phyloP scores from a whole-genome alignment of 2,113 vertebrate genomes.

The Gobiocypris rarus region DNA sequence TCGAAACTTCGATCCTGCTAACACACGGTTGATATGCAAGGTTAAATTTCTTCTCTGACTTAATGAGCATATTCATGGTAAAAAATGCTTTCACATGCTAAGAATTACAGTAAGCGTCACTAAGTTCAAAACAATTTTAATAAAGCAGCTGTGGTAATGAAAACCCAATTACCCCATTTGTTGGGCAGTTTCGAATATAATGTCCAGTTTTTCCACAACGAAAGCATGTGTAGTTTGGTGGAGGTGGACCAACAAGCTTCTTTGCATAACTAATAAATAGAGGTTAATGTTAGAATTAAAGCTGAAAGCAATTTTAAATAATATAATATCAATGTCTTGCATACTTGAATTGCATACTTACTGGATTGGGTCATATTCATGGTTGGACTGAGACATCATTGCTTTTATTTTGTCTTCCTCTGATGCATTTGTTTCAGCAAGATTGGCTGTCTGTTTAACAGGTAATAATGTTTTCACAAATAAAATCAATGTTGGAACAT shows the following conservation, averaged over 20 bases:
- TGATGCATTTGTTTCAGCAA: constrained; percentile 92
- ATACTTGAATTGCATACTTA: constrained; percentile 80
- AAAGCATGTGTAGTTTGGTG: constrained; percentile 91
- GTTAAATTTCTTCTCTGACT: constrained; percentile 22
- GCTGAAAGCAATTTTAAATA: neutral
- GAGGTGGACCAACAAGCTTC: constrained; percentile 84
- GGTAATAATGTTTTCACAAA: constrained; percentile 83
- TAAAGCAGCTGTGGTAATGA: constrained; percentile 40
- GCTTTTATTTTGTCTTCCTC: constrained; percentile 99
- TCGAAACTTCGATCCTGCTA: constrained; percentile 91
- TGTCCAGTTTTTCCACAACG: constrained; percentile 94
- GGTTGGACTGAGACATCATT: constrained; percentile 93
- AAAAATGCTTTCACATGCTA: neutral
- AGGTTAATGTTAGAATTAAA: constrained; percentile 11
- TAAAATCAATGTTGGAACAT: constrained; percentile 22
- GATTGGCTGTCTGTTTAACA: constrained; percentile 94
- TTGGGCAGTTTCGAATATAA: constrained; percentile 96
- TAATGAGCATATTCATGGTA: neutral
- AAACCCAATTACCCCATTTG: constrained; percentile 83
- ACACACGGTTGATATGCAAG: constrained; percentile 44
- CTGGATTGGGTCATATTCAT: constrained; percentile 93
- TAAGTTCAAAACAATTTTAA: neutral
- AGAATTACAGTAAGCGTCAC: too few relatives aligned
- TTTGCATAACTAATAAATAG: constrained; percentile 85
- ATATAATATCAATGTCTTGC: neutral